phyloP scores from a whole-genome alignment of 2,113 vertebrate genomes.

The Lethenteron reissneri region DNA sequence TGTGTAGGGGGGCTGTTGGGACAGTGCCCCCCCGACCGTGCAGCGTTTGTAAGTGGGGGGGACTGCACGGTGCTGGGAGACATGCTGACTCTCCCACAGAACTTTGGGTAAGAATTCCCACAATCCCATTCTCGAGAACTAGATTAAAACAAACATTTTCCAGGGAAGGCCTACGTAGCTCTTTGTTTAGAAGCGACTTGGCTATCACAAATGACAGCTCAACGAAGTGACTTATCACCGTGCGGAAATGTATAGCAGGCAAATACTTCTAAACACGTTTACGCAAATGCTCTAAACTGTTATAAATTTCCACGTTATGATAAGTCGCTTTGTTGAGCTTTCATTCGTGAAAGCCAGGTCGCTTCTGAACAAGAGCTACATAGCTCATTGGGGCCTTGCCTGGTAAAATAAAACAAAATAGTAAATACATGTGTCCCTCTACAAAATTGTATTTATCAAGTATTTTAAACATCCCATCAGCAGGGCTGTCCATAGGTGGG shows the following conservation, averaged over 20 bases:
- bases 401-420: neutral
- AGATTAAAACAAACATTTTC: no score
- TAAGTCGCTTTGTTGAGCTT: neutral
- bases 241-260: no score
- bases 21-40: conserved; percentile 70
- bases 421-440: no score
- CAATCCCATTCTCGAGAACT: no score
- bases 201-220: no score
- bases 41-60: conserved; percentile 74
- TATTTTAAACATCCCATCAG: no score
- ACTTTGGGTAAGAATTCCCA: conserved; percentile 58
- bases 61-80: conserved; percentile 85
- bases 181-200: no score
- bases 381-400: neutral
- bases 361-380: neutral
- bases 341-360: neutral
- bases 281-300: neutral
- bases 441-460: no score
- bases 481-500: no score
- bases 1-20: conserved; percentile 50
- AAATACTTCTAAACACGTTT: neutral
- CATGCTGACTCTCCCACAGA: conserved; percentile 92
- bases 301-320: no score
- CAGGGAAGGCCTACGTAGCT: no score
- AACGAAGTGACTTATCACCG: no score